These are phyloP conservation scores for Eupithecia vulgata DNA, from an alignment of 2,888 invertebrate genomes.

Conservation along the genomic window DNA sequence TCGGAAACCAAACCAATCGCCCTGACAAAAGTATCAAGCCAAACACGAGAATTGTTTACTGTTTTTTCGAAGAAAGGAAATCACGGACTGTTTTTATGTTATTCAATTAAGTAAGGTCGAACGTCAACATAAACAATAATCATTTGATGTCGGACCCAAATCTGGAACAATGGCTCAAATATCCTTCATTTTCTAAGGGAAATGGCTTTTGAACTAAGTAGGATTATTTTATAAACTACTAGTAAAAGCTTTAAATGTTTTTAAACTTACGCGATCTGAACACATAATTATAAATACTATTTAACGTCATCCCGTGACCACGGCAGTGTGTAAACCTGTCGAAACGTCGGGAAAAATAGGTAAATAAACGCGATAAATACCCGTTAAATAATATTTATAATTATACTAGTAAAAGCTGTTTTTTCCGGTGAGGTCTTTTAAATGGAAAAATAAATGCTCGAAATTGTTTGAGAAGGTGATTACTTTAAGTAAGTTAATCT, in stretches of 20 bases:
- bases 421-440: not conserved
- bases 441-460: not conserved
- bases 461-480: not conserved
- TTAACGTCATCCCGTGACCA: no score
- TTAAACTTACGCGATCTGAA: no score
- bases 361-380: no score
- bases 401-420: not conserved
- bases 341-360: no score
- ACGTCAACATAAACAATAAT: constrained; percentile 38
- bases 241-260: no score
- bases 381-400: no score
- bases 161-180: constrained; percentile 30
- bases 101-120: constrained; percentile 36
- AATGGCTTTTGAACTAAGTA: constrained; percentile 24
- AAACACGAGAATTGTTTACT: constrained; percentile 27
- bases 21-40: constrained; percentile 34
- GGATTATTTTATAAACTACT: constrained; percentile 15
- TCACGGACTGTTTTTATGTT: constrained; percentile 36
- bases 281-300: no score
- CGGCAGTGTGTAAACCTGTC: no score
- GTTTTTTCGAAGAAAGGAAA: constrained; percentile 38
- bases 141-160: constrained; percentile 29
- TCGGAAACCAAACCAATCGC: constrained; percentile 31
- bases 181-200: constrained; percentile 22
- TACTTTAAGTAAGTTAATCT: not conserved